Evolutionary conservation across 2,113 vertebrate species (phyloP).

Genomic region (Tupaia chinensis): DNA sequence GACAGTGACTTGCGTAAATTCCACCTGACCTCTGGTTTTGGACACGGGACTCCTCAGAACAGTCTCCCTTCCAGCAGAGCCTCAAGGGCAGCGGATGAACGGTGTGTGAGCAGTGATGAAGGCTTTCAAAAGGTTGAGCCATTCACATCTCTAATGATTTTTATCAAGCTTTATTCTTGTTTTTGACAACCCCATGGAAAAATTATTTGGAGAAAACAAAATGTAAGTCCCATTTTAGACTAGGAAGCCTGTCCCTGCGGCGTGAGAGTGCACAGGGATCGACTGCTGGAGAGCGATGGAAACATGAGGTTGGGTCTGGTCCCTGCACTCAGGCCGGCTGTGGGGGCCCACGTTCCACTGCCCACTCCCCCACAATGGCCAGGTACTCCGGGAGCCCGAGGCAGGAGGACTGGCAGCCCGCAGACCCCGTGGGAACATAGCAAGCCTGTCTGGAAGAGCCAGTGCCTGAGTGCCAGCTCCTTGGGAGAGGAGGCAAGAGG

Average conservation of each 20-base stretch:
- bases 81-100: neutral
- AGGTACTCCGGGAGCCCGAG: no score
- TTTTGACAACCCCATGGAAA: constrained; percentile 43
- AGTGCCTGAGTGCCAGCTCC: no score
- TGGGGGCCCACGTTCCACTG: no score
- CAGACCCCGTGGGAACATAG: no score
- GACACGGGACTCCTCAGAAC: neutral
- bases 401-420: no score
- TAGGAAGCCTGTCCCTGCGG: neutral
- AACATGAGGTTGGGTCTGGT: no score
- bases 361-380: no score
- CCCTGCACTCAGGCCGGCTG: no score
- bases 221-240: neutral
- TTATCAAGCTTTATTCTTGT: constrained; percentile 25
- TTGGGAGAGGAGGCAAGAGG: no score
- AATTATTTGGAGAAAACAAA: neutral
- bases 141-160: constrained; percentile 30
- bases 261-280: neutral
- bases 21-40: neutral
- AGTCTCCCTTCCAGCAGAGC: neutral
- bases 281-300: no score
- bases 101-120: neutral
- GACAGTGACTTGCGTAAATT: neutral
- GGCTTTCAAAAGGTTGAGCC: constrained; percentile 45
- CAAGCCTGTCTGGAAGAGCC: no score